A percentile compares a stretch with the other conserved stretches of the same genome.
phyloP scores from a whole-genome alignment of 1,140 invertebrate genomes.

The Elymnias hypermnestra region DNA sequence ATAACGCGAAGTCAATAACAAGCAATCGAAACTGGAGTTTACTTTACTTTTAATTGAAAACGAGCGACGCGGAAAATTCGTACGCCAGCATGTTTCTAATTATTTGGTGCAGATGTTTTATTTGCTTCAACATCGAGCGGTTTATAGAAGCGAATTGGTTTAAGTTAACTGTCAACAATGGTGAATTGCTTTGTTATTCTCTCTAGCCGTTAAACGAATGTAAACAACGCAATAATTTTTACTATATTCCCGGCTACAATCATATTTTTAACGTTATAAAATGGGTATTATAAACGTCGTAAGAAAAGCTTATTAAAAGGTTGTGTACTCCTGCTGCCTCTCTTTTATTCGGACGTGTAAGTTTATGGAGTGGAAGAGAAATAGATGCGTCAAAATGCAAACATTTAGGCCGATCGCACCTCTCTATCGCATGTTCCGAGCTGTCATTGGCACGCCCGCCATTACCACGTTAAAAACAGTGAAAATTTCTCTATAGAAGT shows the following conservation, averaged over 20 bases:
- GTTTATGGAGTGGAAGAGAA: too few species aligned
- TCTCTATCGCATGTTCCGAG: too few species aligned
- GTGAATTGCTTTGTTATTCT: background rate
- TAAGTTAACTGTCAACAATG: background rate
- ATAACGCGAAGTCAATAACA: background rate
- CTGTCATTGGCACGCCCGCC: too few species aligned
- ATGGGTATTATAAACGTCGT: too few species aligned
- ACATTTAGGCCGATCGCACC: too few species aligned
- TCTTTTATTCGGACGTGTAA: too few species aligned
- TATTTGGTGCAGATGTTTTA: constrained; percentile 3
- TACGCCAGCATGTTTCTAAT: constrained; percentile 1
- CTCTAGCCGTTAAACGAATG: background rate
- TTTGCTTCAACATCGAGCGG: background rate
- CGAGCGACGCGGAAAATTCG: background rate
- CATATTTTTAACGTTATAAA: background rate
- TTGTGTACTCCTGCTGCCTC: too few species aligned
- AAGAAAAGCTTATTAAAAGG: too few species aligned
- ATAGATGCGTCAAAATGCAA: too few species aligned
- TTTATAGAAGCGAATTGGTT: background rate
- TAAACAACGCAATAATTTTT: background rate
- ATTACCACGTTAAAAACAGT: too few species aligned
- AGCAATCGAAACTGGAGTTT: background rate
- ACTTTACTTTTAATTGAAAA: constrained; percentile 6
- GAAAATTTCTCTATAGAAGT: too few species aligned
- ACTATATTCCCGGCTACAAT: background rate